Evolutionary conservation across 2,888 invertebrate genomes (phyloP).

Genomic region (Fragum whitleyi): DNA sequence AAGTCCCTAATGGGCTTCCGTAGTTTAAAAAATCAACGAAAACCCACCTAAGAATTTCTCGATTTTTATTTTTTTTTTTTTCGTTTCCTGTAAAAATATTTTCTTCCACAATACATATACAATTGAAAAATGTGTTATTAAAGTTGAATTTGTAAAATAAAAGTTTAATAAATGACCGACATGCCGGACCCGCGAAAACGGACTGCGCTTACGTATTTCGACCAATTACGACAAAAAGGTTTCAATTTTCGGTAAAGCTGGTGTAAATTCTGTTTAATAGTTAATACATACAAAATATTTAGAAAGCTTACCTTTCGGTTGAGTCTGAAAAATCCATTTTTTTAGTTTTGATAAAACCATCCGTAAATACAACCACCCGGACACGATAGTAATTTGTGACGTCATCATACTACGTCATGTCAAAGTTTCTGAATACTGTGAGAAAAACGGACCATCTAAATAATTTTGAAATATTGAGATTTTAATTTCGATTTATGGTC

Average conservation of each 20-base stretch:
- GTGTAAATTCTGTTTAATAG: too few species aligned
- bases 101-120: too few species aligned
- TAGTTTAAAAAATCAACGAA: conserved; percentile 1
- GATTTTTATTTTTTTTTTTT: background rate
- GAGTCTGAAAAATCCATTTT: background rate
- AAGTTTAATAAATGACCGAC: too few species aligned
- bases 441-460: conserved; percentile 1
- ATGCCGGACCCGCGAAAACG: too few species aligned
- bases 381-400: background rate
- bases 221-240: background rate
- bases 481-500: too few species aligned
- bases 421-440: background rate
- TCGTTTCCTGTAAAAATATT: background rate
- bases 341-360: background rate
- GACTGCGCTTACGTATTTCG: too few species aligned
- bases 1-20: conserved; percentile 1
- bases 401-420: background rate
- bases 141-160: too few species aligned
- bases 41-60: background rate
- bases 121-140: too few species aligned
- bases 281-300: too few species aligned
- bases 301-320: background rate
- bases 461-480: too few species aligned
- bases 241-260: background rate
- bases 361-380: too few species aligned